Base-by-base conservation (phyloP, 2,888 invertebrate genomes). In the Polyploca ridens region DNA sequence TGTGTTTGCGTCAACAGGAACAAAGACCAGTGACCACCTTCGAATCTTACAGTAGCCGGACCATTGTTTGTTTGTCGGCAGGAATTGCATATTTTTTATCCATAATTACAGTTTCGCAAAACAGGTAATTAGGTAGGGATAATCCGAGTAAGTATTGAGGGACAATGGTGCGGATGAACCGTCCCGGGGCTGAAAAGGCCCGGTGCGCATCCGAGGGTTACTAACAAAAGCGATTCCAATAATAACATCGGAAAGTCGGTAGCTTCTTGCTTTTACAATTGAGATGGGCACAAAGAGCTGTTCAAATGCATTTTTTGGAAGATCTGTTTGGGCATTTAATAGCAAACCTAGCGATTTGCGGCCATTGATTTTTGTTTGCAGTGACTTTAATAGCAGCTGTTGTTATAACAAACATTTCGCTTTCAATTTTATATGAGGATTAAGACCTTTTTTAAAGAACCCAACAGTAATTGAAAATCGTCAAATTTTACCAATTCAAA, bases 201-300 rank as follows among this genome's bases (percentile, higher is more conserved):
- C 87, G 90, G 85, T 89, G 89, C 77, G 80, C 85, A 77, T 72
- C 82, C 72, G 84, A 86, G 87, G 87, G 86, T 78, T 83, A 72
- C 63, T 76, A 84, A 93, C 90, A 93, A 93, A 82, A 79, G 88
- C 70, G 70, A 82, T 75, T 81, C 72, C 86, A 84, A 88, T 90
- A 91, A 90, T 89, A 90, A 90, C 88, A 91, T 89, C 89, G 86
- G 78, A 84, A 93, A 93, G 93, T 92, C 92, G 93, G 92, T 92
- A 93, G 93, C 93, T 93, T 93, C 92, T 91, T 90, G 90, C 91
- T 90, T 90, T 90, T 80, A 82, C 79, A 85, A 86, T 85, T 81
- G 84, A 80, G 76, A 79, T 73, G 64, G 41, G 62, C 46, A 71
- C 81, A 88, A 91, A 91, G 89, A 89, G 84, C 67, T 68, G 70